These are phyloP conservation scores for Furcifer pardalis DNA, from an alignment of 2,797 vertebrate species.

Conservation along the genomic window DNA sequence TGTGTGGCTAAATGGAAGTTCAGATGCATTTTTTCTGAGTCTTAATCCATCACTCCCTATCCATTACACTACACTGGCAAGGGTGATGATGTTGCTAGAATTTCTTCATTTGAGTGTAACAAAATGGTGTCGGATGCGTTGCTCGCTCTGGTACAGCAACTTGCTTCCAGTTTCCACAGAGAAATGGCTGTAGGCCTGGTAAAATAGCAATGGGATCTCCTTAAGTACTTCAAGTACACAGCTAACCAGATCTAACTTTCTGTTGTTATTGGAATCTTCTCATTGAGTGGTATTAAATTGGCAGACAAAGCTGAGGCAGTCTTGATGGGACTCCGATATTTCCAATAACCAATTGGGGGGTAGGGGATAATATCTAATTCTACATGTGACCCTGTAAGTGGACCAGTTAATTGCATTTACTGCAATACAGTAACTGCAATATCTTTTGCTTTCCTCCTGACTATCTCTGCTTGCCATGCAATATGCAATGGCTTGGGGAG, in stretches of 20 bases:
- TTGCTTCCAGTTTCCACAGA: neutral
- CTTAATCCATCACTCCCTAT: too few relatives aligned
- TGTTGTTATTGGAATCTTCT: neutral
- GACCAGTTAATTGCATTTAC: neutral
- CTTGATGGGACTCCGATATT: neutral
- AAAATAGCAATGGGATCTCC: rapidly evolving
- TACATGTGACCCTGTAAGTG: neutral
- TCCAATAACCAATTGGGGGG: too few relatives aligned
- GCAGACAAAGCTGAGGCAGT: neutral
- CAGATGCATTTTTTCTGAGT: too few relatives aligned
- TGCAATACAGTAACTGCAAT: neutral
- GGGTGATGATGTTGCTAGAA: neutral
- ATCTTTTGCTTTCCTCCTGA: neutral
- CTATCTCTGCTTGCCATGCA: neutral
- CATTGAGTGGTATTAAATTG: neutral
- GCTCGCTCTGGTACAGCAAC: neutral
- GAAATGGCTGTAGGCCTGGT: neutral
- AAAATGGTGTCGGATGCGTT: neutral
- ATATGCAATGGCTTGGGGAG: neutral
- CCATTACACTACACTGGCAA: too few relatives aligned
- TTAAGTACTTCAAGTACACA: neutral
- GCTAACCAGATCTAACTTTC: neutral
- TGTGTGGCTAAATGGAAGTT: too few relatives aligned
- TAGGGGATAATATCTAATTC: neutral
- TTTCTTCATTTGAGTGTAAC: neutral